Evolutionary conservation across 2,888 invertebrate species (phyloP).

Genomic region (Oscheius sp.): DNA sequence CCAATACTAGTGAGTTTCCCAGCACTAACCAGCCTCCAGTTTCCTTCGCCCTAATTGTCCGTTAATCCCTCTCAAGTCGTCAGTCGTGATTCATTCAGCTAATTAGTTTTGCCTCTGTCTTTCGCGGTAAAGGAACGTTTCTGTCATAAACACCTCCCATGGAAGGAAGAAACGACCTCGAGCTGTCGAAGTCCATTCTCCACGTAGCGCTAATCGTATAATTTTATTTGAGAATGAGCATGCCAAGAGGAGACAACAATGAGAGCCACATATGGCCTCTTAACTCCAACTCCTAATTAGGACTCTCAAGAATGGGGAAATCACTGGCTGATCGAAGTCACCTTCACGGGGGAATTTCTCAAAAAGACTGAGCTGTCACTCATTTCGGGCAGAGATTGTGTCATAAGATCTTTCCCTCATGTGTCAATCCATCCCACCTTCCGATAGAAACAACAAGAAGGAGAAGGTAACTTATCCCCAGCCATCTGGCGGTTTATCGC

Average conservation of each 20-base stretch:
- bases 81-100: not conserved
- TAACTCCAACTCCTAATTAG: too few species aligned
- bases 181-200: not conserved
- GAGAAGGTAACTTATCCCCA: too few species aligned
- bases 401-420: not conserved
- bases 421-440: too few species aligned
- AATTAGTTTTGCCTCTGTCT: too few species aligned
- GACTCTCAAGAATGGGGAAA: too few species aligned
- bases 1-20: too few species aligned
- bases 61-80: not conserved
- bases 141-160: too few species aligned
- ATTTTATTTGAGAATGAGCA: constrained; percentile 3
- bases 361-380: constrained; percentile 2
- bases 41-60: not conserved
- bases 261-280: not conserved
- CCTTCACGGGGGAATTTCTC: too few species aligned
- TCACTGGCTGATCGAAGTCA: too few species aligned
- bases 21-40: not conserved
- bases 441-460: too few species aligned
- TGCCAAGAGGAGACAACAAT: not conserved
- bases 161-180: too few species aligned
- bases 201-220: constrained; percentile 16
- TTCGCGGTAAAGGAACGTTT: too few species aligned
- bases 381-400: not conserved
- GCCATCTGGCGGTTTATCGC: not conserved